Evolutionary conservation across 2,888 invertebrate species (phyloP), one percentile per base, ranked within the genome.

Genomic region (Thyatira batis): DNA sequence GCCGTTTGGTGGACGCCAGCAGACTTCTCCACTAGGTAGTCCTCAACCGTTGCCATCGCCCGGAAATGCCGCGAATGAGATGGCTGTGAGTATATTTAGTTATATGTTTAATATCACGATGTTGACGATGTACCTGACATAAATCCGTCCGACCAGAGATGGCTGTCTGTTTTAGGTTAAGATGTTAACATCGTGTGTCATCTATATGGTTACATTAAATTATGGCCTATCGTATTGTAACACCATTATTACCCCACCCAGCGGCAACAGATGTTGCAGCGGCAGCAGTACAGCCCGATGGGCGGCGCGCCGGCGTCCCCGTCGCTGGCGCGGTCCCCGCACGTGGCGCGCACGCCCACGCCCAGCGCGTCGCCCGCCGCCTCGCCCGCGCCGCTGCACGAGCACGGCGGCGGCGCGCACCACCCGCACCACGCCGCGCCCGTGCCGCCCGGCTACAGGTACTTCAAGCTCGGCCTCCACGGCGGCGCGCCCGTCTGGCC

Each of bases 401-500:
- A 80, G 56, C 81, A 78, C 65, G 82, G 79, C 50, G 82, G 80
- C 45, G 74, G 73, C 4, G 93, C 93, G 63, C 93, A 93, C 8
- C 83, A 88, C 45, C 93, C 93, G 76, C 78, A 84, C 45, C 94
- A 93, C 76, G 63, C 59, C 0, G 89, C 94, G 49, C 94, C 95
- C 0, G 71, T 93, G n/a, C 93, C 94, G 1, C 91, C 93, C 21
- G 90, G 92, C 53, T 94, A 94, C 69, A 88, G 94, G 46, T 95
- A 94, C 77, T 90, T 93, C 65, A 94, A 93, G 69, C 87, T 94
- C 2, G 96, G 92, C 57, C 84, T 95, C 2, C 82, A 93, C 58
- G 95, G 95, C 20, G 95, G 95, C 4, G 93, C 95, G 0, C 95
- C 95, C 0, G 93, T 94, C 86, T 95, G 95, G 95, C 93, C 81